Percentiles rank a stretch among this genome's conserved stretches.
phyloP scores from a whole-genome alignment of 1,140 invertebrate genomes.

The Monochamus saltuarius region DNA sequence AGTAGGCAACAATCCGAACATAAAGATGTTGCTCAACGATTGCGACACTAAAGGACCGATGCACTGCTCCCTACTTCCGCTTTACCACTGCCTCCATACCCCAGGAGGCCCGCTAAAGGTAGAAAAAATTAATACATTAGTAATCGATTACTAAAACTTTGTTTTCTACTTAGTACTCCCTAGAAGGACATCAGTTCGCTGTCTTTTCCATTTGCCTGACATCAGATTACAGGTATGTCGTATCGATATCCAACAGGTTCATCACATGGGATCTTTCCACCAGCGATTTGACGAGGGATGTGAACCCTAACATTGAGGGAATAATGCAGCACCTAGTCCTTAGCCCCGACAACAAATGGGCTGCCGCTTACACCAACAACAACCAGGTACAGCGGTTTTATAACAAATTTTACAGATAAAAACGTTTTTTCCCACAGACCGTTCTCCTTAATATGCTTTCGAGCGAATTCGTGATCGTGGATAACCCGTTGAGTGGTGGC shows the following conservation, averaged over 20 bases:
- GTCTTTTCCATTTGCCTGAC: constrained; percentile 93
- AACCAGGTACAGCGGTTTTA: constrained; percentile 77
- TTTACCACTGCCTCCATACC: constrained; percentile 94
- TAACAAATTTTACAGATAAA: too few relatives aligned
- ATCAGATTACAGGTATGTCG: constrained; percentile 89
- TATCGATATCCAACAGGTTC: constrained; percentile 95
- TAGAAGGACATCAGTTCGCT: constrained; percentile 97
- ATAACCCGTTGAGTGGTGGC: constrained; percentile 75
- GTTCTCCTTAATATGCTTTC: constrained; percentile 87
- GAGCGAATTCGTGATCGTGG: constrained; percentile 82
- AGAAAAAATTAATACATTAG: constrained; percentile 14
- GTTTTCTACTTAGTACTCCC: constrained; percentile 72
- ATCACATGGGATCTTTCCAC: constrained; percentile 97
- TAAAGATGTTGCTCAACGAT: constrained; percentile 83
- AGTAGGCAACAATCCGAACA: constrained; percentile 79
- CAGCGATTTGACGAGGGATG: constrained; percentile 86
- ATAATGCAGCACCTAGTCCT: constrained; percentile 95
- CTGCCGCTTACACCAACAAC: constrained; percentile 94
- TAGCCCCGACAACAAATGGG: constrained; percentile 94
- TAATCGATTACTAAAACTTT: background rate
- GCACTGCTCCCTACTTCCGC: constrained; percentile 86
- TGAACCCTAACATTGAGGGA: constrained; percentile 90
- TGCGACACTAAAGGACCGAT: constrained; percentile 85
- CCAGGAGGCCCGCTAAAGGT: constrained; percentile 96
- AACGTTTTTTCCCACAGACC: constrained; percentile 58